phyloP scores from a whole-genome alignment of 2,797 vertebrate genomes.

The Danio albolineatus region DNA sequence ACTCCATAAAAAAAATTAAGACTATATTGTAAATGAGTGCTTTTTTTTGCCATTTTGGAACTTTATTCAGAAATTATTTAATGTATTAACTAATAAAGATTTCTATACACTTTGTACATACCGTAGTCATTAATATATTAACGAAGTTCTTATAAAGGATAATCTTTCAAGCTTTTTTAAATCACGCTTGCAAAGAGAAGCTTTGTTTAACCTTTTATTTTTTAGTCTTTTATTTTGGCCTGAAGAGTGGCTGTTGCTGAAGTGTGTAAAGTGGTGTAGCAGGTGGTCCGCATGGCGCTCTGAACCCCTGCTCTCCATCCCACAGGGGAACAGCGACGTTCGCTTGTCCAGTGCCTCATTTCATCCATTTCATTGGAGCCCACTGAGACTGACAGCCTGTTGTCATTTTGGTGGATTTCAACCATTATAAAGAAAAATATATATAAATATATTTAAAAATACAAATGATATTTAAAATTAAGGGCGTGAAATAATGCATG shows the following conservation, averaged over 20 bases:
- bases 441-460: constrained; percentile 4
- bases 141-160: constrained; percentile 75
- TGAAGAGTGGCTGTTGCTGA: constrained; percentile 19
- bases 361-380: constrained; percentile 1
- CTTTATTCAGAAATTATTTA: constrained; percentile 81
- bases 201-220: background rate
- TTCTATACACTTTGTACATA: constrained; percentile 87
- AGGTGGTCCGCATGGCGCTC: constrained; percentile 30
- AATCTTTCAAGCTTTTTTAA: constrained; percentile 75
- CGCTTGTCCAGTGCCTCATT: constrained; percentile 6
- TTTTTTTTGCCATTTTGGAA: constrained; percentile 71
- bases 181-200: constrained; percentile 1
- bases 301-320: background rate
- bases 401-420: constrained; percentile 23
- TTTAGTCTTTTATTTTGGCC: background rate
- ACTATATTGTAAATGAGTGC: constrained; percentile 70
- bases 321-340: background rate
- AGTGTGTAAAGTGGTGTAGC: constrained; percentile 12
- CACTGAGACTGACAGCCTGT: constrained; percentile 18
- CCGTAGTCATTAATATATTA: constrained; percentile 85
- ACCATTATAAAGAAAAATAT: background rate
- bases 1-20: constrained; percentile 26
- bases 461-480: background rate
- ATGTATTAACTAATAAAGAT: constrained; percentile 83
- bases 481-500: constrained; percentile 45